phyloP scores from a whole-genome alignment of 2,113 vertebrate genomes.

The Pseudonaja textilis region DNA sequence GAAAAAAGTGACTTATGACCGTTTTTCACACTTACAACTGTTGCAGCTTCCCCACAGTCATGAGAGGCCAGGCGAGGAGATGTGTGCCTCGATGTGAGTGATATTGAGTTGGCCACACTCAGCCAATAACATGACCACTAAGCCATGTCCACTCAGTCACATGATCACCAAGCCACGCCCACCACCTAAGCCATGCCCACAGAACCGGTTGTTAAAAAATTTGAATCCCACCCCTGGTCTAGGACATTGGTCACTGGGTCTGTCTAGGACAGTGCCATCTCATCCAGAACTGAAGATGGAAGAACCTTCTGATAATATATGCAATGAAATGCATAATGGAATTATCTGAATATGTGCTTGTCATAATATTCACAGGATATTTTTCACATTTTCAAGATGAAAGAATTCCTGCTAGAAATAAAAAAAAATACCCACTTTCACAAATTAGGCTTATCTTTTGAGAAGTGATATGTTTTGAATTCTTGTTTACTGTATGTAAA shows the following conservation, averaged over 20 bases:
- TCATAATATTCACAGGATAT: background rate
- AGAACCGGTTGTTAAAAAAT: too few species aligned
- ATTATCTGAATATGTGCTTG: background rate
- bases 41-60: too few species aligned
- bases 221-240: too few species aligned
- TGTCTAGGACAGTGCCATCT: background rate
- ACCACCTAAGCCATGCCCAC: too few species aligned
- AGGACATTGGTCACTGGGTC: background rate
- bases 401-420: background rate
- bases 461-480: background rate
- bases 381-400: background rate
- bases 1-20: too few species aligned
- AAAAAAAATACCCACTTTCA: background rate
- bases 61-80: too few species aligned
- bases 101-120: too few species aligned
- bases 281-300: background rate
- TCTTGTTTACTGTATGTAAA: background rate
- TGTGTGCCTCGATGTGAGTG: too few species aligned
- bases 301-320: background rate
- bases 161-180: too few species aligned
- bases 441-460: constrained; percentile 7
- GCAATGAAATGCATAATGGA: background rate
- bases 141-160: too few species aligned
- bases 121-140: too few species aligned
- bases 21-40: too few species aligned